Evolutionary conservation across 2,797 vertebrate genomes (phyloP), one percentile per base, ranked within the genome.

Genomic region (Coilia nasus): DNA sequence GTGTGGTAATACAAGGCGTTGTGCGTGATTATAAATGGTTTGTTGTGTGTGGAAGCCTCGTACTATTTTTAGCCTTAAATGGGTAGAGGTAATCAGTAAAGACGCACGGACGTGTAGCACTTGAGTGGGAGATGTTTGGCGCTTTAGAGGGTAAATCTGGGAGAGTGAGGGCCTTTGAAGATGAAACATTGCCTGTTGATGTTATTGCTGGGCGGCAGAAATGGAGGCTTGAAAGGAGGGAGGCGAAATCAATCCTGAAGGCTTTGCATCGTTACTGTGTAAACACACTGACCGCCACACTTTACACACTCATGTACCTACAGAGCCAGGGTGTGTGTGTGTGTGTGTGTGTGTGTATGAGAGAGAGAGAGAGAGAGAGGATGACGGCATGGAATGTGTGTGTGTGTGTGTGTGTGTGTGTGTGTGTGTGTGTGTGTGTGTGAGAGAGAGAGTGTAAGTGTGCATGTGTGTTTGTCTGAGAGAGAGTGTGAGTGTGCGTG

Each of bases 231-330:
- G 87, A 86, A 87, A 67, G 83, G 57, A 35, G 86, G 86, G 57
- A 50, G 71, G 83, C 21, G 87, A 87, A 89, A 90, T 87, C 87
- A 87, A 88, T 88, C 57, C 84, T 88, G 87, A 90, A 90, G 87
- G 90, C 89, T 90, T 89, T 90, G 89, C 81, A 87, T 88, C 88
- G 88, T 89, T 88, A 86, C 85, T 85, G 47, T 62, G 87, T 88
- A 91, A 88, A 92, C 86, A 90, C 83, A 86, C 81, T 82, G 80
- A 85, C 56, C 85, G 87, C 87, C 85, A 84, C 83, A 86, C 81
- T 83, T 62, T 83, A 89, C 56, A 19, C 62, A 28, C 62, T 14
- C 87, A 82, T 87, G 87, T 84, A 87, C 84, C 71, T 88, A 84
- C 88, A 59, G 67, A n/a, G 19, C 75, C 59, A 86, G 31, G 21